These are phyloP conservation scores for Lasioglossum lativentre DNA, from an alignment of 2,888 invertebrate species.

Conservation along the genomic window DNA sequence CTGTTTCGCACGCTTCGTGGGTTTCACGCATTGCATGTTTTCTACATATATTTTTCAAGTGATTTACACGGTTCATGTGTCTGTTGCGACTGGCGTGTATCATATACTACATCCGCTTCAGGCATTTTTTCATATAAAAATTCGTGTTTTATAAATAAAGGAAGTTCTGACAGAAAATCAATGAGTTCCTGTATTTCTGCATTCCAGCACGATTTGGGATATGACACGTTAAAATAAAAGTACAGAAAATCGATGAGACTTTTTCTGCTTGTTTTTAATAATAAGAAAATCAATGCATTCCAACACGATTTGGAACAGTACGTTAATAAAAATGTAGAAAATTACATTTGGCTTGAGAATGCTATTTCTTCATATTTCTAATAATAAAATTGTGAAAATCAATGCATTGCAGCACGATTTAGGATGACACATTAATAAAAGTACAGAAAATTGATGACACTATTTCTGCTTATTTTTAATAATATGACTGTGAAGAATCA, in stretches of 20 bases:
- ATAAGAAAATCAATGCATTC: no score
- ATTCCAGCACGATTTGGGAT: not conserved
- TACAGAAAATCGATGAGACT: not conserved
- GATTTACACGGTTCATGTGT: not conserved
- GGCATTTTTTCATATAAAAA: not conserved
- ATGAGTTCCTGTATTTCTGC: not conserved
- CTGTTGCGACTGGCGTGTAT: not conserved
- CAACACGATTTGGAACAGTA: no score
- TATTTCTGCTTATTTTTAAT: no score
- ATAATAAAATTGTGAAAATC: not conserved
- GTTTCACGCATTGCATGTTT: not conserved
- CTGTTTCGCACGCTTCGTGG: slow-evolving; percentile 12
- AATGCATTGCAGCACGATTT: not conserved
- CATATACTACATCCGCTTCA: not conserved
- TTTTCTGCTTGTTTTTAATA: no score
- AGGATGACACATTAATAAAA: no score
- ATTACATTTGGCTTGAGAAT: not conserved
- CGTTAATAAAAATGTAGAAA: no score
- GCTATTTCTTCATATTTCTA: not conserved
- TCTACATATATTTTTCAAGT: not conserved
- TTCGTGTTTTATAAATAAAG: not conserved
- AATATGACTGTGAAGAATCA: no score
- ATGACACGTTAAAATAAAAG: not conserved
- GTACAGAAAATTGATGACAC: no score
- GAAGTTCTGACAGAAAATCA: not conserved